These are phyloP conservation scores for Tiliacea aurago DNA, from an alignment of 2,888 invertebrate species.

Conservation along the genomic window DNA sequence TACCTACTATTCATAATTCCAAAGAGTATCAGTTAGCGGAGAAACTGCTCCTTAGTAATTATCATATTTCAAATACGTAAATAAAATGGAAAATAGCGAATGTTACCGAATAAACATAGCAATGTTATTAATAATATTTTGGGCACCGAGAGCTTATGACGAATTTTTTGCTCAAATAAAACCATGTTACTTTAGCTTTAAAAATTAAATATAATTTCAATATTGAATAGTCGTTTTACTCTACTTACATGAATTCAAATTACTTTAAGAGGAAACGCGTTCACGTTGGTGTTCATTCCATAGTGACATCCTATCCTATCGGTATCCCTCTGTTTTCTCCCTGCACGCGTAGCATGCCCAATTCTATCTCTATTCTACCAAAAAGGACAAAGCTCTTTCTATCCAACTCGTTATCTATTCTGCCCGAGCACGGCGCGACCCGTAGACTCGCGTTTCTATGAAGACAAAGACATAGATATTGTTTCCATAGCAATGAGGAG, in stretches of 20 bases:
- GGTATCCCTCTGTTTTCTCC: too few relatives aligned
- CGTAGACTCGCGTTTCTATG: too few relatives aligned
- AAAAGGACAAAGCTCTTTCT: too few relatives aligned
- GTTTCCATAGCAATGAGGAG: too few relatives aligned
- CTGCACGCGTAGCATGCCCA: too few relatives aligned
- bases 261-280: neutral
- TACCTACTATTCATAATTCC: neutral
- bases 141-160: slow-evolving; percentile 16
- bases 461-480: too few relatives aligned
- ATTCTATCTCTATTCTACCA: too few relatives aligned
- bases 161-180: slow-evolving; percentile 48
- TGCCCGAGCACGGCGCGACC: too few relatives aligned
- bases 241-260: neutral
- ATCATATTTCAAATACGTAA: neutral
- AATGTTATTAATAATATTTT: neutral
- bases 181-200: slow-evolving; percentile 42
- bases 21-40: neutral
- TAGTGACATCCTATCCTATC: too few relatives aligned
- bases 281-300: too few relatives aligned
- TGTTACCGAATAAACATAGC: slow-evolving; percentile 3
- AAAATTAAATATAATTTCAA: slow-evolving; percentile 60
- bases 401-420: too few relatives aligned
- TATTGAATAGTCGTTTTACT: slow-evolving; percentile 44
- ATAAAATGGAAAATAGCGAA: neutral
- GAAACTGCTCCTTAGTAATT: neutral